Base-by-base conservation (phyloP, 2,888 invertebrate genomes). In the Rosalia funebris region DNA sequence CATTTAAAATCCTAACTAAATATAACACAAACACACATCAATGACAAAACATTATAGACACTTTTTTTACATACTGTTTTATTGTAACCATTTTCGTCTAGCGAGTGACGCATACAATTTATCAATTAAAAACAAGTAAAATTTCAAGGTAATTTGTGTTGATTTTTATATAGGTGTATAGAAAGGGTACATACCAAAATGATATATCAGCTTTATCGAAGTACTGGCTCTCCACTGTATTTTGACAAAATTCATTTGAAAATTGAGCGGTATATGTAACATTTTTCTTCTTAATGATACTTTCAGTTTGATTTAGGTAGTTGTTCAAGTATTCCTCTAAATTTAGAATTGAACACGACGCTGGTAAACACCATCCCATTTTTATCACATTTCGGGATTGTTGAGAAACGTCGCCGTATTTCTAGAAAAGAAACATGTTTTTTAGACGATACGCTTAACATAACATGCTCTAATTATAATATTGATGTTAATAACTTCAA, bases 111-210 rank as follows among this genome's bases (percentile, higher is more conserved):
- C n/a, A n/a, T n/a, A n/a, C n/a, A n/a, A n/a, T n/a, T n/a, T n/a
- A n/a, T n/a, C n/a, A n/a, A n/a, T n/a, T n/a, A n/a, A n/a, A n/a
- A n/a, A n/a, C n/a, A n/a, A n/a, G n/a, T n/a, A n/a, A n/a, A n/a
- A n/a, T n/a, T n/a, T 37, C 19, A 48, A 44, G 32, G 59, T 15
- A 37, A 12, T 15, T 20, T 55, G 17, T 20, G 5, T 11, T 11
- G 11, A 14, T 25, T 25, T 25, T 2, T 3, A 34, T n/a, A 11
- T n/a, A 34, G 10, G 5, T n/a, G 11, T 3, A 34, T 44, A n/a
- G n/a, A n/a, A n/a, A n/a, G n/a, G n/a, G n/a, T n/a, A 70, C 71
- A 72, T 74, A 82, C 82, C 80, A 78, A 68, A 82, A 82, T 9
- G 72, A 67, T 19, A 79, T 76, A 64, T 81, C 81, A 1, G 72